Evolutionary conservation across 2,797 vertebrate species (phyloP).

Genomic region (Melanotaenia maccullochi): DNA sequence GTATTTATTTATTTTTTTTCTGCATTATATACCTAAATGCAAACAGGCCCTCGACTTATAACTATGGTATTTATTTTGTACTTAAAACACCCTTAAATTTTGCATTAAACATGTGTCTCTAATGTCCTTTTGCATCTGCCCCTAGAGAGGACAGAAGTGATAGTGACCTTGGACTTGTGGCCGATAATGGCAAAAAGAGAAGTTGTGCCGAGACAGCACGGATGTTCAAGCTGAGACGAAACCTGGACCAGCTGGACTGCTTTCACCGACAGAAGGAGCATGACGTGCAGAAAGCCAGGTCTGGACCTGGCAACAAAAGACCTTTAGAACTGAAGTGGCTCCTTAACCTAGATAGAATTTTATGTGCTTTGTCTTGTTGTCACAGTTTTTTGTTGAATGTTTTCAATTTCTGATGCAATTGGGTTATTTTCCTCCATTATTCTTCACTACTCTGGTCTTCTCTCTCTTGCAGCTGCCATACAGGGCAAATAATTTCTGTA

Average conservation of each 20-base stretch:
- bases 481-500: constrained; percentile 48
- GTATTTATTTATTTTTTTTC: constrained; percentile 37
- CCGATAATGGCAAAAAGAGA: constrained; percentile 24
- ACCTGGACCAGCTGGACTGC: constrained; percentile 79
- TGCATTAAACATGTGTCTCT: constrained; percentile 19
- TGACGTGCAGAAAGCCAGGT: constrained; percentile 83
- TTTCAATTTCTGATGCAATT: constrained; percentile 6
- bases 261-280: constrained; percentile 81
- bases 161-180: neutral
- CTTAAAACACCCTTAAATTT: constrained; percentile 10
- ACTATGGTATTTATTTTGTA: neutral
- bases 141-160: constrained; percentile 69
- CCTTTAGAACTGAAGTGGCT: constrained; percentile 35
- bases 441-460: constrained; percentile 10
- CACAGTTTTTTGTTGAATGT: neutral
- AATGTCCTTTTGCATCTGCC: constrained; percentile 39
- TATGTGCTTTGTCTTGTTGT: constrained; percentile 6
- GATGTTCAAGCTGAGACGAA: constrained; percentile 78
- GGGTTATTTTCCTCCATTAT: constrained; percentile 1
- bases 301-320: constrained; percentile 56
- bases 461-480: constrained; percentile 21
- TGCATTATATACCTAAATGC: neutral
- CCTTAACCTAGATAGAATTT: constrained; percentile 32
- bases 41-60: neutral
- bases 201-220: constrained; percentile 64